These are phyloP conservation scores for Drosophila lowei DNA, from an alignment of 1,140 invertebrate species.

Conservation along the genomic window DNA sequence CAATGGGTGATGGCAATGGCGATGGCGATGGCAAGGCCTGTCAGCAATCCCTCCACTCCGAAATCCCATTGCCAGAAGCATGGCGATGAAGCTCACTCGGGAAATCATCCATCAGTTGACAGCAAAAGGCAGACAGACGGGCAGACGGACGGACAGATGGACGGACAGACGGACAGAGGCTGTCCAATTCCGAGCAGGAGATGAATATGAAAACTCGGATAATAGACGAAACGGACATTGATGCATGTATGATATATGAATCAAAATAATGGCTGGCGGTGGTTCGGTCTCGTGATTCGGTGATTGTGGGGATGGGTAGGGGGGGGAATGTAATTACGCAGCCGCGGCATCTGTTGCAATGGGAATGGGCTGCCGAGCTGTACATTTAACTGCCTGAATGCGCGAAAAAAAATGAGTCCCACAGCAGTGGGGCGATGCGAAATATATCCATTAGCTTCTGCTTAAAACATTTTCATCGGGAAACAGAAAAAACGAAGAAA, in stretches of 20 bases:
- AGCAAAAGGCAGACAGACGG: conserved; percentile 7
- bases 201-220: conserved; percentile 25
- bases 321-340: conserved; percentile 3
- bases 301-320: too few relatives aligned
- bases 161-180: background rate
- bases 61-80: conserved; percentile 3
- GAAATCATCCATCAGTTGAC: conserved; percentile 44
- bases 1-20: background rate
- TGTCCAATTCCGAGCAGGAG: background rate
- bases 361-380: too few relatives aligned
- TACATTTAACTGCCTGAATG: too few relatives aligned
- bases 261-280: background rate
- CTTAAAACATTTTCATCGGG: too few relatives aligned
- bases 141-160: conserved; percentile 4
- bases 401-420: too few relatives aligned
- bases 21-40: conserved; percentile 10
- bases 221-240: conserved; percentile 36
- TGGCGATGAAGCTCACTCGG: conserved; percentile 33
- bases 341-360: too few relatives aligned
- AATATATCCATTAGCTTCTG: too few relatives aligned
- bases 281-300: background rate
- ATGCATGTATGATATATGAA: conserved; percentile 25
- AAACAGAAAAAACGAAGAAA: too few relatives aligned
- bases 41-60: conserved; percentile 9
- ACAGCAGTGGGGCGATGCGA: too few relatives aligned